Conservation (phyloP, 2,888 invertebrate species). For the Rhodophaea formosa region DNA sequence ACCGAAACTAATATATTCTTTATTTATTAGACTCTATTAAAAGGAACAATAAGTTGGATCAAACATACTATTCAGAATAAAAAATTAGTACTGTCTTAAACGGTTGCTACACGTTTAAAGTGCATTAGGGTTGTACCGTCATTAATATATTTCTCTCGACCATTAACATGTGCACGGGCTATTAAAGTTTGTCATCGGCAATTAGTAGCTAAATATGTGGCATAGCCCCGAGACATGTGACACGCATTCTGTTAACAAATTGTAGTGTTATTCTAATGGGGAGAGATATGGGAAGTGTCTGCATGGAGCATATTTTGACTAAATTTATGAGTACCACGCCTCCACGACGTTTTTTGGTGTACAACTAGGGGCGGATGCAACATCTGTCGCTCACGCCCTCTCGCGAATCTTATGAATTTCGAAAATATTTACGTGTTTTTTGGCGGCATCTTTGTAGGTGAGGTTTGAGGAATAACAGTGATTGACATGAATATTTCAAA, state of each 20-base stretch:
- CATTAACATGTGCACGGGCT: constrained; percentile 71
- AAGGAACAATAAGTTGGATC: too few relatives aligned
- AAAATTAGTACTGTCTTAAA: background rate
- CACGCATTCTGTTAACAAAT: constrained; percentile 80
- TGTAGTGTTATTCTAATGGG: constrained; percentile 79
- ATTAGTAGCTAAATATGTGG: constrained; percentile 71
- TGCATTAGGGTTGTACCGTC: constrained; percentile 19
- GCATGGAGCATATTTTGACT: constrained; percentile 78
- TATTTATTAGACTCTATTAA: too few relatives aligned
- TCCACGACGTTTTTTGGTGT: constrained; percentile 62
- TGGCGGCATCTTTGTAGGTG: constrained; percentile 3
- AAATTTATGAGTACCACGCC: constrained; percentile 81
- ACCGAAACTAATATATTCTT: too few relatives aligned
- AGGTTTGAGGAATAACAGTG: background rate
- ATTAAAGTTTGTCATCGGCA: constrained; percentile 77
- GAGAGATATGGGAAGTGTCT: constrained; percentile 75
- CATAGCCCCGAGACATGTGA: constrained; percentile 71
- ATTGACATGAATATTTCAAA: background rate
- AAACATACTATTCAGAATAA: background rate
- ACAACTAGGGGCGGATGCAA: constrained; percentile 66
- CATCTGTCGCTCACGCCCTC: constrained; percentile 76
- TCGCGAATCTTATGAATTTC: constrained; percentile 48
- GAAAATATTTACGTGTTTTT: constrained; percentile 43
- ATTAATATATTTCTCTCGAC: constrained; percentile 37
- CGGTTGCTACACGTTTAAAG: constrained; percentile 1